These are phyloP conservation scores for Pygocentrus nattereri DNA, from an alignment of 2,797 vertebrate genomes.

Conservation along the genomic window DNA sequence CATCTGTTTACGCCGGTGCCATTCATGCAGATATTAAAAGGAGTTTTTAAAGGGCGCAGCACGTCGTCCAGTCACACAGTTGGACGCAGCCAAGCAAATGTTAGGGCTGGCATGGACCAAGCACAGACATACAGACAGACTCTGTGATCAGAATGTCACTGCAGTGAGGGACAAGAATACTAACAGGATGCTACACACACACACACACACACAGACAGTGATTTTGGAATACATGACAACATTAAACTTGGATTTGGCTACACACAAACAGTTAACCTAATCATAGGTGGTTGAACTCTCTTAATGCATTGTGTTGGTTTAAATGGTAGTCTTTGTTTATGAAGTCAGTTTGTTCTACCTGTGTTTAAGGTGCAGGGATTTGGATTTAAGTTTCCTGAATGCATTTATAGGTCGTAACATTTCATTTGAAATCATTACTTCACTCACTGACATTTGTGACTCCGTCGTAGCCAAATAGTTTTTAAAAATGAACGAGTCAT, in stretches of 20 bases:
- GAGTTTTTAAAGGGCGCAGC: conserved; percentile 54
- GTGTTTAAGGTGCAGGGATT: neutral
- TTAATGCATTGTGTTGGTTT: neutral
- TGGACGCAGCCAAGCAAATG: conserved; percentile 50
- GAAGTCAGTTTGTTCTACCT: neutral
- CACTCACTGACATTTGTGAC: neutral
- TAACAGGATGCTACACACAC: neutral
- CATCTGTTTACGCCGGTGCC: conserved; percentile 54
- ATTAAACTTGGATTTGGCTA: neutral
- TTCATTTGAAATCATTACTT: neutral
- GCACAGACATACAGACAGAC: conserved; percentile 10
- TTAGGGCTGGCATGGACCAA: conserved; percentile 48
- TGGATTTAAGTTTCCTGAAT: neutral
- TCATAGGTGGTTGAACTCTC: neutral
- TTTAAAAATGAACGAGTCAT: neutral
- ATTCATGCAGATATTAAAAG: conserved; percentile 59
- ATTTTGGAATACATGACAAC: neutral
- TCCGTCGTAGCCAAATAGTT: neutral
- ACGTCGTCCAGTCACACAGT: conserved; percentile 50
- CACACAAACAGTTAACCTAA: neutral
- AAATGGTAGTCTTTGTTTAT: neutral
- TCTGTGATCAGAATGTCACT: conserved; percentile 33
- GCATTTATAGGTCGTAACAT: neutral
- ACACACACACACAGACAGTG: neutral
- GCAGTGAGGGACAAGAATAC: conserved; percentile 21